phyloP scores from a whole-genome alignment of 1,140 invertebrate genomes.

The Melanaphis sacchari region DNA sequence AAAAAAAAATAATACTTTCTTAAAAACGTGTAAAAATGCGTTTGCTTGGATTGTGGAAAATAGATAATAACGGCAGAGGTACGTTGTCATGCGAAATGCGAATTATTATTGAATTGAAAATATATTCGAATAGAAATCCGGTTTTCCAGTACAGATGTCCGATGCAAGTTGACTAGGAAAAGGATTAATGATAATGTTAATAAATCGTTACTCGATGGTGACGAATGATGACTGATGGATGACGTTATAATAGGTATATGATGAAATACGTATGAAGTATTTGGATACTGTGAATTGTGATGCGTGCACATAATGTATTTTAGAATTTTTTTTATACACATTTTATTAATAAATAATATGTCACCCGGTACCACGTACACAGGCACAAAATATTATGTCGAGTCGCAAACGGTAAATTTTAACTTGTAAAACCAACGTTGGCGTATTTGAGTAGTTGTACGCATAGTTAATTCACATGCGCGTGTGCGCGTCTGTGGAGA shows the following conservation, averaged over 20 bases:
- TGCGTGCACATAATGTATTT: not conserved
- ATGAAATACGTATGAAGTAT: not conserved
- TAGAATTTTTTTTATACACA: not conserved
- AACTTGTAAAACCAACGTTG: constrained; percentile 12
- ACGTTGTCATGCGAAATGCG: not conserved
- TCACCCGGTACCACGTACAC: not conserved
- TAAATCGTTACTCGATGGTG: not conserved
- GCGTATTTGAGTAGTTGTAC: not conserved
- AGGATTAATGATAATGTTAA: not conserved
- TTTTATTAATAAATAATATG: constrained; percentile 10
- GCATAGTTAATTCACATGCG: not conserved
- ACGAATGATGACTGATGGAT: not conserved
- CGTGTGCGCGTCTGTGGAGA: not conserved
- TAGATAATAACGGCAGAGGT: not conserved
- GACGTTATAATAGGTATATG: not conserved
- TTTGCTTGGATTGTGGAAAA: not conserved
- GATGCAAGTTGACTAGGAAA: not conserved
- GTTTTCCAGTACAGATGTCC: not conserved
- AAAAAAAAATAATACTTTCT: not conserved
- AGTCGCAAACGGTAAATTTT: not conserved
- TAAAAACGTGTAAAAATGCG: not conserved
- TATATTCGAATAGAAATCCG: not conserved
- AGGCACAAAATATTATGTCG: not conserved
- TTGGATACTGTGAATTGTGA: not conserved
- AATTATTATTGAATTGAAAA: not conserved